phyloP scores from a whole-genome alignment of 2,113 vertebrate genomes.

The Peromyscus polionotus region DNA sequence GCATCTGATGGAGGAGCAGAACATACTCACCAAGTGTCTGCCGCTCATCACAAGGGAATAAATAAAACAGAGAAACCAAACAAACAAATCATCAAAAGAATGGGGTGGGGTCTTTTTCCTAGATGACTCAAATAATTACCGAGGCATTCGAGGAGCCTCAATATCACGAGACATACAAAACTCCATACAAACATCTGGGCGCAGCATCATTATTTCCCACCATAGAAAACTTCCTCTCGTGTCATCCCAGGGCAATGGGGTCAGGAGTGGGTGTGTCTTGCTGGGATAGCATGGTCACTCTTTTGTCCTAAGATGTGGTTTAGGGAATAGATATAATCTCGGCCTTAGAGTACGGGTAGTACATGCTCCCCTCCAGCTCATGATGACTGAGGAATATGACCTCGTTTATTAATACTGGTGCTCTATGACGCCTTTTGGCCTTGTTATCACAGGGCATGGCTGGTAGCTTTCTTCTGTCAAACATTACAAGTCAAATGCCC shows the following conservation, averaged over 20 bases:
- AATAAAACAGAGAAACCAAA: conserved; percentile 77
- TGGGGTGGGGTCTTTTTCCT: conserved; percentile 3
- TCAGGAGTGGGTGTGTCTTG: neutral
- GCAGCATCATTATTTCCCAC: conserved; percentile 51
- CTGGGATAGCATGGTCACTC: neutral
- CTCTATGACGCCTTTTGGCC: neutral
- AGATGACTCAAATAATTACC: conserved; percentile 76
- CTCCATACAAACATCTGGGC: conserved; percentile 53
- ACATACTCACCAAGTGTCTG: conserved; percentile 66
- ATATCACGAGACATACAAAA: conserved; percentile 65
- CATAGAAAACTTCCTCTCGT: conserved; percentile 39
- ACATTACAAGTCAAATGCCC: neutral
- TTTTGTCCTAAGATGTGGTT: conserved; percentile 29
- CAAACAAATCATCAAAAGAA: conserved; percentile 80
- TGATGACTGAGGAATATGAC: neutral
- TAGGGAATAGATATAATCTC: neutral
- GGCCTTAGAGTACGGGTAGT: neutral
- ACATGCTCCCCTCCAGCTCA: neutral
- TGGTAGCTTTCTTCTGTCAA: neutral
- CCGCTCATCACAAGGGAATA: conserved; percentile 81
- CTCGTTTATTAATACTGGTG: neutral
- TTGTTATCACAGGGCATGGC: neutral
- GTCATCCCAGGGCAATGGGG: neutral
- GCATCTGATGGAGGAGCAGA: conserved; percentile 69
- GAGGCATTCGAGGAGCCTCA: conserved; percentile 72